Evolutionary conservation across 1,140 invertebrate species (phyloP).

Genomic region (Caenorhabditis brenneri): DNA sequence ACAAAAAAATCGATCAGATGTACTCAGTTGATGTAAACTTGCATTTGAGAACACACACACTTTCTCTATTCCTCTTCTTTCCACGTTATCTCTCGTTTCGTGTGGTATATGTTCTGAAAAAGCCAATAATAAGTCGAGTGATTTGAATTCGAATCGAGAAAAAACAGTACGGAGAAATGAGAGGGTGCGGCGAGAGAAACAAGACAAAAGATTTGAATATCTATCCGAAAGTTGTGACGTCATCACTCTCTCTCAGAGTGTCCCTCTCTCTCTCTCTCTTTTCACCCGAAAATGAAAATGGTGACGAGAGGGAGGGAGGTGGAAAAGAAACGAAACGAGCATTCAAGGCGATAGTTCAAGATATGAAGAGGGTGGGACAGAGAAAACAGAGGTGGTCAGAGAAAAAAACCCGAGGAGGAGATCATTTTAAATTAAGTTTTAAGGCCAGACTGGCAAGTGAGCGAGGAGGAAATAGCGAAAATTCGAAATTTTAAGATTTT

Average conservation of each 20-base stretch:
- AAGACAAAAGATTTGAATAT: slow-evolving; percentile 41
- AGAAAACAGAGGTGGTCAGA: not conserved
- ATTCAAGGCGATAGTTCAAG: not conserved
- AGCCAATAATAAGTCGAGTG: not conserved
- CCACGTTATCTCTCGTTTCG: not conserved
- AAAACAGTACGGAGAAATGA: not conserved
- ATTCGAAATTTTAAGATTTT: too few relatives aligned
- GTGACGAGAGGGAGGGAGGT: not conserved
- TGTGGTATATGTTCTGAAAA: not conserved
- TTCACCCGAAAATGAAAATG: not conserved
- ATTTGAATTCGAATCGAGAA: too few relatives aligned
- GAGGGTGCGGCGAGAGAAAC: not conserved
- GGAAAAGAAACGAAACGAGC: not conserved
- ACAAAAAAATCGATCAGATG: too few relatives aligned
- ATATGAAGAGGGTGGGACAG: too few relatives aligned
- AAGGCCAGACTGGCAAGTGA: not conserved
- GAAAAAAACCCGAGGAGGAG: not conserved
- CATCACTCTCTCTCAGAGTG: too few relatives aligned
- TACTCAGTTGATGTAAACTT: too few relatives aligned
- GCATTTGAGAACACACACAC: too few relatives aligned
- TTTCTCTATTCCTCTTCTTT: too few relatives aligned
- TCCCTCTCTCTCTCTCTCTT: too few relatives aligned
- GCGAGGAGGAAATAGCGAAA: not conserved
- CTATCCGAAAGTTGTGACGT: not conserved
- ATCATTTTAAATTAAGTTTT: not conserved